Evolutionary conservation across 37 sponge, comb jelly and placozoan species (phyloP).

Genomic region (Aplysina aerophoba): DNA sequence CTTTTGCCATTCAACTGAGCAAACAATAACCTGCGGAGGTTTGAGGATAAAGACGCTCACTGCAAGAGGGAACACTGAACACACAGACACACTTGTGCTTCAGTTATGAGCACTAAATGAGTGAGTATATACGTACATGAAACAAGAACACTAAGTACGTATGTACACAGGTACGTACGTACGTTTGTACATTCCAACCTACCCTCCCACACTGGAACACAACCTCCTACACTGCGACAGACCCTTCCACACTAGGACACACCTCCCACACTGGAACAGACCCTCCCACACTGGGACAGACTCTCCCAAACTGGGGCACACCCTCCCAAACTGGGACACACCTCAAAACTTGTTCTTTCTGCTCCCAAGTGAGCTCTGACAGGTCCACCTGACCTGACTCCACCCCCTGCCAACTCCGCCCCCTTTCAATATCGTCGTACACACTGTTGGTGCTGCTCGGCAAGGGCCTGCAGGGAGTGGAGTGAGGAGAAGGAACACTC

Average conservation of each 20-base stretch:
- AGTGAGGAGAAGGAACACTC: no score
- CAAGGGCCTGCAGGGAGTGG: background rate
- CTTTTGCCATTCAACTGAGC: constrained; percentile 2
- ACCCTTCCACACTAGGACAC: background rate
- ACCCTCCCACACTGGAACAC: no score
- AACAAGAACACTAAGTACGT: no score
- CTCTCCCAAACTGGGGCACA: background rate
- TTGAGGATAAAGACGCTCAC: no score
- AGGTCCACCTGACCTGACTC: constrained; percentile 55
- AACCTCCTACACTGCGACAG: no score
- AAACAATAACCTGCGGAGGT: background rate
- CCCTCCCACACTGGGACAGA: constrained; percentile 10
- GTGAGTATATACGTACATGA: no score
- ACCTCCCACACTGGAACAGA: constrained; percentile 2
- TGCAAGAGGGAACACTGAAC: no score
- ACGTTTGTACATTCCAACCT: no score
- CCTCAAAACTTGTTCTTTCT: constrained; percentile 86
- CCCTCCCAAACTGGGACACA: background rate
- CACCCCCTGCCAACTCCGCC: constrained; percentile 65
- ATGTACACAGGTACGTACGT: no score
- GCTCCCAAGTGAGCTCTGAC: constrained; percentile 95
- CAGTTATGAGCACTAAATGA: no score
- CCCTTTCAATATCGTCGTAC: constrained; percentile 78
- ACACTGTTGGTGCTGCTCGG: constrained; percentile 86
- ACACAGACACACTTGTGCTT: background rate